phyloP scores from a whole-genome alignment of 2,888 invertebrate genomes.

The Eupithecia vulgata region DNA sequence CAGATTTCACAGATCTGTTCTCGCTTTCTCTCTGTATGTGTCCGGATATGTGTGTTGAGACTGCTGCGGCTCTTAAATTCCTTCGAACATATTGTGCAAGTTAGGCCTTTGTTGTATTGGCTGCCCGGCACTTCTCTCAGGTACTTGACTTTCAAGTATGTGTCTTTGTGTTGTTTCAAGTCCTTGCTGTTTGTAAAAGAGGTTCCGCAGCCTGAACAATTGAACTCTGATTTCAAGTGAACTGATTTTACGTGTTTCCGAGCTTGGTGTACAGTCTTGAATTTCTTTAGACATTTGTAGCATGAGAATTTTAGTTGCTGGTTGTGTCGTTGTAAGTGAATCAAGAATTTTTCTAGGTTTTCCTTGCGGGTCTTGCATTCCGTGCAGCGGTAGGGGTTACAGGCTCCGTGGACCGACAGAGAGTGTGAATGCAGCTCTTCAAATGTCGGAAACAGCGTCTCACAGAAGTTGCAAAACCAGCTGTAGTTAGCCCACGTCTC shows the following conservation, averaged over 20 bases:
- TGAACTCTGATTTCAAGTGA: slow-evolving; percentile 52
- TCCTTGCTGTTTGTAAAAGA: slow-evolving; percentile 55
- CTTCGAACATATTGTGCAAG: slow-evolving; percentile 65
- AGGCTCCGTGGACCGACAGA: slow-evolving; percentile 83
- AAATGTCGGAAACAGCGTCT: slow-evolving; percentile 58
- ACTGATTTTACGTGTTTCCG: slow-evolving; percentile 49
- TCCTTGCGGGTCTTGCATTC: slow-evolving; percentile 80
- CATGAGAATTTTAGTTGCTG: slow-evolving; percentile 81
- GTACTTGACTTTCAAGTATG: slow-evolving; percentile 54
- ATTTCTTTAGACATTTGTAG: slow-evolving; percentile 60
- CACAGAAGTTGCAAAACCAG: slow-evolving; percentile 69
- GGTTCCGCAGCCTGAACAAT: slow-evolving; percentile 65
- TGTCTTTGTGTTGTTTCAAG: slow-evolving; percentile 53
- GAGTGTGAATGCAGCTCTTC: slow-evolving; percentile 83
- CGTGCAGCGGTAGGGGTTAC: slow-evolving; percentile 85
- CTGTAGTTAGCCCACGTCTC: slow-evolving; percentile 65
- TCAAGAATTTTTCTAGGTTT: slow-evolving; percentile 59
- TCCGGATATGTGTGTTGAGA: slow-evolving; percentile 77
- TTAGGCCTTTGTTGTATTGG: slow-evolving; percentile 49
- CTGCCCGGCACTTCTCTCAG: slow-evolving; percentile 43
- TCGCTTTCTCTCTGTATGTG: slow-evolving; percentile 77
- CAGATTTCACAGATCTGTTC: slow-evolving; percentile 70
- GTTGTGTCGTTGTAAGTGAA: slow-evolving; percentile 85
- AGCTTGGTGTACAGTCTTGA: slow-evolving; percentile 48
- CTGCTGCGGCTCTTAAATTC: slow-evolving; percentile 57